Percentiles rank a stretch among this genome's conserved stretches.
These are phyloP conservation scores for Macrostomum cliftonense DNA, from an alignment of 2,888 invertebrate genomes.

Conservation along the genomic window DNA sequence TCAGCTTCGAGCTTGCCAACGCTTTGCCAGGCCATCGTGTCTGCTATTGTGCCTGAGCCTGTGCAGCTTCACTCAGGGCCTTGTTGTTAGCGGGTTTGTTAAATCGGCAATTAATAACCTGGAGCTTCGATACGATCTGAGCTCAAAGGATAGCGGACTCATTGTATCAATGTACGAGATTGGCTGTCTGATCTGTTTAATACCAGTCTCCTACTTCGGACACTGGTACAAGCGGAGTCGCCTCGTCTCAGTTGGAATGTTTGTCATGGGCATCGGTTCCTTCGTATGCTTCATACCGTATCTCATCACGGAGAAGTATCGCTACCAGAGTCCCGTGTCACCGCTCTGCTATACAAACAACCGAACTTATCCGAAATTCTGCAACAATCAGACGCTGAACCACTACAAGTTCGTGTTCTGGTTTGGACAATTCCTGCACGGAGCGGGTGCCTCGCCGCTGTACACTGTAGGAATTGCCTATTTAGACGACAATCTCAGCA, in stretches of 20 bases:
- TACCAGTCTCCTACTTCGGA: slow-evolving; percentile 7
- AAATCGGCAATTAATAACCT: slow-evolving; percentile 2
- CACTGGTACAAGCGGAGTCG: neutral
- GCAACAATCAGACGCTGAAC: slow-evolving; percentile 8
- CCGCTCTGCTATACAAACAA: neutral
- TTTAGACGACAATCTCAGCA: slow-evolving; percentile 67
- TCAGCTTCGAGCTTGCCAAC: no score
- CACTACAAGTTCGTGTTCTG: slow-evolving; percentile 48
- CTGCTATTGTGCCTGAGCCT: no score
- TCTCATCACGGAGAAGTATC: slow-evolving; percentile 52
- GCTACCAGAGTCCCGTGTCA: neutral
- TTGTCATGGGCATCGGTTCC: slow-evolving; percentile 45
- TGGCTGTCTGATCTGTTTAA: neutral
- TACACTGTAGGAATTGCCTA: slow-evolving; percentile 71
- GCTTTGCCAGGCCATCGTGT: no score
- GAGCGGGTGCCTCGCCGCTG: slow-evolving; percentile 65
- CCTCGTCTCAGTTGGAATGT: slow-evolving; percentile 29
- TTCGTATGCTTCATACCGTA: slow-evolving; percentile 63
- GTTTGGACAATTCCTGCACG: slow-evolving; percentile 60
- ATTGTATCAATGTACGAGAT: slow-evolving; percentile 8
- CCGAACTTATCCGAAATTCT: no score
- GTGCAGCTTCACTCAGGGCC: slow-evolving; percentile 1
- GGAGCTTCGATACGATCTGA: slow-evolving; percentile 1
- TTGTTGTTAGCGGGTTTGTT: slow-evolving; percentile 6
- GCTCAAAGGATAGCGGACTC: neutral